Evolutionary conservation across 1,140 invertebrate genomes (phyloP).

Genomic region (Brachionus calyciflorus): DNA sequence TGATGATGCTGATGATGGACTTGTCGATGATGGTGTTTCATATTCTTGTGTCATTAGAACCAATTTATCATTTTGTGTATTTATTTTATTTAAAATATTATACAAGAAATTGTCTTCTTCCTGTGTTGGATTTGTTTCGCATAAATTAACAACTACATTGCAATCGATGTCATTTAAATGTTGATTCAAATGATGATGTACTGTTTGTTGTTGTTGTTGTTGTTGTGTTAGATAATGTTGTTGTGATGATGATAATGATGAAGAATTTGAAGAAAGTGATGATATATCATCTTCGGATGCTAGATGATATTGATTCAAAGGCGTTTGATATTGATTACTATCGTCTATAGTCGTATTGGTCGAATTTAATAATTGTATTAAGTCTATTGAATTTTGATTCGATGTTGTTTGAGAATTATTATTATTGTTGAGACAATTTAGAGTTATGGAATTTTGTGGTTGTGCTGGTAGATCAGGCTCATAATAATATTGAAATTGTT

Average conservation of each 20-base stretch:
- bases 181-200: not conserved
- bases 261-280: conserved; percentile 9
- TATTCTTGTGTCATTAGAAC: conserved; percentile 2
- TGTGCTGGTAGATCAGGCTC: not conserved
- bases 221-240: conserved; percentile 7
- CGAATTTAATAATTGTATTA: conserved; percentile 41
- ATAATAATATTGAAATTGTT: conserved; percentile 21
- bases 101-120: conserved; percentile 23
- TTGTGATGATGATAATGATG: not conserved
- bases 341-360: conserved; percentile 19
- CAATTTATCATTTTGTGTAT: not conserved
- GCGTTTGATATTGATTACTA: not conserved
- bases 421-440: conserved; percentile 18
- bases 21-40: conserved; percentile 1
- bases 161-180: not conserved
- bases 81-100: conserved; percentile 12
- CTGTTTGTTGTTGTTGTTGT: not conserved
- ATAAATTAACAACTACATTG: not conserved
- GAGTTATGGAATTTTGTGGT: not conserved
- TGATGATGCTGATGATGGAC: conserved; percentile 7
- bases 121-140: conserved; percentile 6
- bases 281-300: conserved; percentile 42
- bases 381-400: conserved; percentile 10
- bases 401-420: not conserved
- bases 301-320: conserved; percentile 9